Percentiles rank a stretch among this genome's conserved stretches.
These are phyloP conservation scores for Apostichopus parvimensis DNA, from an alignment of 35 echinoderm and acorn worm genomes.

Conservation along the genomic window DNA sequence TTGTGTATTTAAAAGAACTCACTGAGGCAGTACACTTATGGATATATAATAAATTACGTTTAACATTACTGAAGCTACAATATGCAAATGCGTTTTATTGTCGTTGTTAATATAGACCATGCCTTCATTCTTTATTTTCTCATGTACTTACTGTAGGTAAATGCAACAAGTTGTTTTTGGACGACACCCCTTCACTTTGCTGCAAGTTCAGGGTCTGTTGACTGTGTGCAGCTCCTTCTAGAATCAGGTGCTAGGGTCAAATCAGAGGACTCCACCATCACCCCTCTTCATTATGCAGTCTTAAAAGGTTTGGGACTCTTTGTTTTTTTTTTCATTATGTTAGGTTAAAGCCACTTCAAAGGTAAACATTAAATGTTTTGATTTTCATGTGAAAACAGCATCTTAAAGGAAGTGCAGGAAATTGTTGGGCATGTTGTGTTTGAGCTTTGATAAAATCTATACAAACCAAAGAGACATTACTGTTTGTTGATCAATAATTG, in stretches of 20 bases:
- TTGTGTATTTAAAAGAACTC: no score
- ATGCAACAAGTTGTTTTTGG: slow-evolving; percentile 40
- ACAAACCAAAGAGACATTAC: no score
- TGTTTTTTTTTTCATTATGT: background rate
- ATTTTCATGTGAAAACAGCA: no score
- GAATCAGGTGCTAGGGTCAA: slow-evolving; percentile 34
- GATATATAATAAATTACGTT: no score
- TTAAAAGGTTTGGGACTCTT: slow-evolving; percentile 21
- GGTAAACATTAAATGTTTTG: no score
- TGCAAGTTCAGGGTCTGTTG: slow-evolving; percentile 20
- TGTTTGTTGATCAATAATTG: no score
- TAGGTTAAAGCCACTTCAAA: no score
- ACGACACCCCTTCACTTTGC: slow-evolving; percentile 35
- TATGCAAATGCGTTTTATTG: background rate
- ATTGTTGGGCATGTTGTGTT: no score
- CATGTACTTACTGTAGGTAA: background rate
- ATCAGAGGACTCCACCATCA: background rate
- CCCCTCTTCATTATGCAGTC: slow-evolving; percentile 44
- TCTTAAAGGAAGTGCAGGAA: no score
- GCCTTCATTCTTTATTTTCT: background rate
- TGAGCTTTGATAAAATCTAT: no score
- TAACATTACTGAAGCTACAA: background rate
- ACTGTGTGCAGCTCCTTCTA: slow-evolving; percentile 45
- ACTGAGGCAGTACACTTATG: no score
- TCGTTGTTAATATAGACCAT: background rate